Evolutionary conservation across 2,888 invertebrate genomes (phyloP).

Genomic region (Tetrapedia diversipes): DNA sequence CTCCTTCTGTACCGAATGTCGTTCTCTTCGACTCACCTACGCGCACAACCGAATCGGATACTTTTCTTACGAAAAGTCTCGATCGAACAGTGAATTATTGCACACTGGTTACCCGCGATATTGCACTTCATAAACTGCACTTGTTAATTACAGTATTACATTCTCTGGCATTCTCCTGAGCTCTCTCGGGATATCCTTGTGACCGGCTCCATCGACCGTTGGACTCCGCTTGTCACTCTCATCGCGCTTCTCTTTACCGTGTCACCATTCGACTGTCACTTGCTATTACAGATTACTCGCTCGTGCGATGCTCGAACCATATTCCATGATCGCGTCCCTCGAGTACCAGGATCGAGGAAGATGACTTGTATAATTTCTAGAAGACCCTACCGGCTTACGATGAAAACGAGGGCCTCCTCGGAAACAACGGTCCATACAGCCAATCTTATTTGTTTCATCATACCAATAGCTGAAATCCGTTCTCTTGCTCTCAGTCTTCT

Average conservation of each 20-base stretch:
- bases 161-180: neutral
- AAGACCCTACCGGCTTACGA: constrained; percentile 18
- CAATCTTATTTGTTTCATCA: constrained; percentile 30
- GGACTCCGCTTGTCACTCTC: constrained; percentile 29
- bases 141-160: neutral
- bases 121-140: constrained; percentile 47
- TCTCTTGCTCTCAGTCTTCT: neutral
- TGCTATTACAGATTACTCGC: neutral
- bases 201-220: constrained; percentile 25
- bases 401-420: constrained; percentile 24
- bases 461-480: neutral
- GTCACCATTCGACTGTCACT: constrained; percentile 30
- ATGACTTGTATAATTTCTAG: constrained; percentile 4
- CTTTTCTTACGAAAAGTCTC: constrained; percentile 3
- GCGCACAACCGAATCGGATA: neutral
- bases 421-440: constrained; percentile 28
- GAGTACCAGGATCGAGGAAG: neutral
- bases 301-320: neutral
- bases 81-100: constrained; percentile 32
- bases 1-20: neutral
- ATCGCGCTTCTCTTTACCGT: constrained; percentile 20
- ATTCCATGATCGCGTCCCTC: constrained; percentile 31
- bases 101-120: constrained; percentile 35
- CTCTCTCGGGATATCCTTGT: constrained; percentile 19
- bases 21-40: no score